phyloP scores from a whole-genome alignment of 37 sponge, comb jelly and placozoan species.

The Hexactinellida sp. region DNA sequence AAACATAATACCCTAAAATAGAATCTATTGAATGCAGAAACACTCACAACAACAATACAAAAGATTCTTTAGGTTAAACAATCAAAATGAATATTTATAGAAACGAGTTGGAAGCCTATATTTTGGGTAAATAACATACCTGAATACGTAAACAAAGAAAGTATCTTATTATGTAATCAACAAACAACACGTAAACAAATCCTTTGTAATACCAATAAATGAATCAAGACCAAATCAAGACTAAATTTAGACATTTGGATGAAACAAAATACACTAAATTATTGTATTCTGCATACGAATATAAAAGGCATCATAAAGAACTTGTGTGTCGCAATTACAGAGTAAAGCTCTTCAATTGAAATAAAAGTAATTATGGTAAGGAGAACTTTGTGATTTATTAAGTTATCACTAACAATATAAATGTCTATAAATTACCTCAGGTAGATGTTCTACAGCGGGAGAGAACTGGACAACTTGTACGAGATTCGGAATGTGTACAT shows the following conservation, averaged over 20 bases:
- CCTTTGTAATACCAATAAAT: no score
- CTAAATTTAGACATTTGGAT: no score
- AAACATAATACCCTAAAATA: conserved; percentile 5
- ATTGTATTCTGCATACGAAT: background rate
- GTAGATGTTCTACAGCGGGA: background rate
- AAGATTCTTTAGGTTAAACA: no score
- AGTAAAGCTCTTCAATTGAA: no score
- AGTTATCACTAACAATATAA: background rate
- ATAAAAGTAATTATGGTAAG: no score
- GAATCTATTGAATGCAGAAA: no score
- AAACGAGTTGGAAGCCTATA: background rate
- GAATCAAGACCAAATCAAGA: no score
- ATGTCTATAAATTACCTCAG: background rate
- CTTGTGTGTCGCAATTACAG: no score
- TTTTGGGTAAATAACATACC: background rate
- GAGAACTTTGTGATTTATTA: background rate
- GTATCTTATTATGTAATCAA: background rate
- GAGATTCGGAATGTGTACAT: background rate
- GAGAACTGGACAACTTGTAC: conserved; percentile 14
- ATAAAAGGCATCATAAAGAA: background rate
- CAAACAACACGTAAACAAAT: background rate
- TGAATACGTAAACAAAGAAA: background rate
- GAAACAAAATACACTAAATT: background rate
- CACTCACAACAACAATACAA: no score
- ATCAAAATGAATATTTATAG: background rate